Evolutionary conservation across 2,888 invertebrate species (phyloP).

Genomic region (Mythimna vitellina): DNA sequence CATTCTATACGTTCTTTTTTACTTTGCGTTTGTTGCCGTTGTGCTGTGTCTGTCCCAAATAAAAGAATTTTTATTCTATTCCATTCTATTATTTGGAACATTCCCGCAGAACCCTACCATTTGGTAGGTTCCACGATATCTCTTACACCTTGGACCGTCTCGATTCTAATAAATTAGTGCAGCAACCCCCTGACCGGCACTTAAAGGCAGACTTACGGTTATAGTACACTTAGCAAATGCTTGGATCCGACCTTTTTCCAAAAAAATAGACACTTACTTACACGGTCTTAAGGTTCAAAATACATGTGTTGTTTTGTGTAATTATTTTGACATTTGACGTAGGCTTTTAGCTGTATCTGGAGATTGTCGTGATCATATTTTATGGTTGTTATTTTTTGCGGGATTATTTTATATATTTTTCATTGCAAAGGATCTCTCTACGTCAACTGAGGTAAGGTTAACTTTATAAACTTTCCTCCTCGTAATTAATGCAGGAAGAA

Average conservation of each 20-base stretch:
- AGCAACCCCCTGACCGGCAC: slow-evolving; percentile 73
- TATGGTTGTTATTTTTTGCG: too few species aligned
- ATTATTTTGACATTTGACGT: not conserved
- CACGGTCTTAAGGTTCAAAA: slow-evolving; percentile 25
- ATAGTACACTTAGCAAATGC: slow-evolving; percentile 65
- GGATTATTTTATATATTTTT: too few species aligned
- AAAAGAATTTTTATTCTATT: too few species aligned
- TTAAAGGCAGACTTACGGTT: slow-evolving; percentile 71
- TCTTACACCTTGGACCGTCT: slow-evolving; percentile 54
- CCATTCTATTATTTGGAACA: too few species aligned
- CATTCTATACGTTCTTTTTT: too few species aligned
- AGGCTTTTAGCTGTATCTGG: not conserved
- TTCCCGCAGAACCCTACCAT: too few species aligned
- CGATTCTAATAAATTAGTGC: slow-evolving; percentile 73
- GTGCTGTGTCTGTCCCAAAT: too few species aligned
- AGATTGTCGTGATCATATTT: not conserved
- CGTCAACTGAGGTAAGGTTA: too few species aligned
- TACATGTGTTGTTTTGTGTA: not conserved
- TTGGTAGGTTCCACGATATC: not conserved
- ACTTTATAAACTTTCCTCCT: too few species aligned
- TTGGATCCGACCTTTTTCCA: slow-evolving; percentile 21
- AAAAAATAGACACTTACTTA: slow-evolving; percentile 22
- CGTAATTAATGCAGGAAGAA: too few species aligned
- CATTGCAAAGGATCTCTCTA: too few species aligned
- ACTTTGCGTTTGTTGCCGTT: too few species aligned